Base-by-base conservation (phyloP, 2,797 vertebrate genomes). In the Carduelis carduelis region DNA sequence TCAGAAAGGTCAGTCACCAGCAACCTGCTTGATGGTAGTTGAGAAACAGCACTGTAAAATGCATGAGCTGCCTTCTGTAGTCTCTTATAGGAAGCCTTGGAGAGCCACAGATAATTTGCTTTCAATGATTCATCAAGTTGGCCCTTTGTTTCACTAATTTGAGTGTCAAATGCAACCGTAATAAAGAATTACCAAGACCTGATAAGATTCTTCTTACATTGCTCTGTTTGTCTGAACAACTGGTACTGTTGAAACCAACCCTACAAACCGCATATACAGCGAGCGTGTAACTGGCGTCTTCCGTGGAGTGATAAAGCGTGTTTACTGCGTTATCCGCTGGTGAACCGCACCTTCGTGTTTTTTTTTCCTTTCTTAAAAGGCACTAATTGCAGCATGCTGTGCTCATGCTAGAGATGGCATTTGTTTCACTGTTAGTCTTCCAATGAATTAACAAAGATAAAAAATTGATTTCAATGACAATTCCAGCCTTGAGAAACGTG, bases 101-200 rank as follows among this genome's bases (percentile, higher is more conserved):
- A 97, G 87, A 97, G 94, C 75, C 91, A 94, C 95, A 95, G 97
- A 97, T 97, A 97, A 98, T 97, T 97, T 97, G 86, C 90, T 97
- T 94, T 93, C 95, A 96, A 71, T 94, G 97, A 97, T 97, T 98
- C 96, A 97, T 97, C 97, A 98, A 92, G 83, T 72, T 97, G 96
- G 95, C 76, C 95, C 97, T 98, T 98, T 97, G 97, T 98, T 97
- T 97, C 95, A 92, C 97, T 98, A 98, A 98, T 98, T 96, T 96
- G 95, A 98, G 95, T 96, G 97, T 98, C 97, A 97, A 98, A 94
- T 97, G 94, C 97, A 96, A 94, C 91, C 79, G 57, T 85, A 93
- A 97, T 97, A 97, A 98, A 97, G 97, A 97, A 97, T 96, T 93
- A 94, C 94, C 95, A 87, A 92, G 91, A 85, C 88, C 79, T 21